phyloP scores from a whole-genome alignment of 2,888 invertebrate species.

The Nephrotoma flavescens region DNA sequence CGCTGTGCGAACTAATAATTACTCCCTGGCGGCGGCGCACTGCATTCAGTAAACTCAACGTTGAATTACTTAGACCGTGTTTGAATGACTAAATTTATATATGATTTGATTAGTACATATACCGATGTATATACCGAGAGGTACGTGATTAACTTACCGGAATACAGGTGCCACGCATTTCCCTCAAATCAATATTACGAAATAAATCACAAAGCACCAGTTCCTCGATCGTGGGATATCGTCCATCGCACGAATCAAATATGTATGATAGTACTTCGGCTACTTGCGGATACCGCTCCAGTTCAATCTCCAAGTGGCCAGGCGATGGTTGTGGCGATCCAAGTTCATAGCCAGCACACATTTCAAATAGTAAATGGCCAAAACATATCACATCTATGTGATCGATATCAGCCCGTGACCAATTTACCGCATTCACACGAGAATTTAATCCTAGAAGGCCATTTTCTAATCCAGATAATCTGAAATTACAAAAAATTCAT shows the following conservation, averaged over 20 bases:
- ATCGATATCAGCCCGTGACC: slow-evolving; percentile 34
- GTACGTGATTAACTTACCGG: slow-evolving; percentile 39
- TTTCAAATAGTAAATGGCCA: slow-evolving; percentile 79
- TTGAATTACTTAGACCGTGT: slow-evolving; percentile 31
- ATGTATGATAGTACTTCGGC: slow-evolving; percentile 63
- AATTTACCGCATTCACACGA: slow-evolving; percentile 39
- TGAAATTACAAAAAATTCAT: slow-evolving; percentile 23
- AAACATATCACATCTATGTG: slow-evolving; percentile 54
- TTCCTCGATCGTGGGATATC: slow-evolving; percentile 64
- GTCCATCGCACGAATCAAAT: slow-evolving; percentile 50
- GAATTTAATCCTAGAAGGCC: slow-evolving; percentile 57
- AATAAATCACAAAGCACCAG: slow-evolving; percentile 71
- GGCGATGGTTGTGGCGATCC: slow-evolving; percentile 58
- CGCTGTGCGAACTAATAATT: slow-evolving; percentile 29
- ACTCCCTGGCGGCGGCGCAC: slow-evolving; percentile 32
- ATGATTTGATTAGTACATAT: background rate
- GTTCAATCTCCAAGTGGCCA: slow-evolving; percentile 52
- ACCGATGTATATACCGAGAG: background rate
- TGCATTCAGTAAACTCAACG: slow-evolving; percentile 29
- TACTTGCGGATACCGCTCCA: slow-evolving; percentile 59
- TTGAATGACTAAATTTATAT: slow-evolving; percentile 28
- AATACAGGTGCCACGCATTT: slow-evolving; percentile 69
- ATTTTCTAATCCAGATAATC: slow-evolving; percentile 76
- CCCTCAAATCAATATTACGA: slow-evolving; percentile 73
- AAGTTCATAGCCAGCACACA: slow-evolving; percentile 76